Conservation (phyloP, 1,140 invertebrate species). For the Sweltsa coloradensis region DNA sequence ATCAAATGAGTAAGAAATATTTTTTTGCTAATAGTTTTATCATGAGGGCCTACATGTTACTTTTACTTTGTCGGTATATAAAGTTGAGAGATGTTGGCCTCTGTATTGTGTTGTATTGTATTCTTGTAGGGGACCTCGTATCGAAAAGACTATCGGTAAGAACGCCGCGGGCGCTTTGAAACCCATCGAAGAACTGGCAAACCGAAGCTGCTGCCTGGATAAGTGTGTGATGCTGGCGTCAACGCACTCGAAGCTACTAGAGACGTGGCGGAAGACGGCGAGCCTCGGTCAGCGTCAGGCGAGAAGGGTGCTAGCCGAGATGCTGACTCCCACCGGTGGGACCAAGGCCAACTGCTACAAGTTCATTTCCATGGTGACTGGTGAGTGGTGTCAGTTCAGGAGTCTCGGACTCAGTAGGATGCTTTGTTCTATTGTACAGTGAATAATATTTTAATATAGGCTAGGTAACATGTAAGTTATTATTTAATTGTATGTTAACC, state of each 20-base stretch:
- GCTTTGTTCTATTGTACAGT: too few relatives aligned
- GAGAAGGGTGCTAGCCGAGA: slow-evolving; percentile 14
- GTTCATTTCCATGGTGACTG: slow-evolving; percentile 15
- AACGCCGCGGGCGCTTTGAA: slow-evolving; percentile 3
- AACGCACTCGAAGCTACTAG: slow-evolving; percentile 9
- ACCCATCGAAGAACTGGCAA: slow-evolving; percentile 5
- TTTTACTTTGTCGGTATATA: not conserved
- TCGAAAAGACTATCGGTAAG: slow-evolving; percentile 5
- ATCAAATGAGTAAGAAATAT: slow-evolving; percentile 5
- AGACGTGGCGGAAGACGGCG: slow-evolving; percentile 8
- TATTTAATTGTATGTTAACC: too few relatives aligned
- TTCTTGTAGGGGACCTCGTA: not conserved
- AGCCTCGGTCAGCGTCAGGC: slow-evolving; percentile 10
- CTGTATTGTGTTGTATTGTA: not conserved
- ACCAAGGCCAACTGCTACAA: slow-evolving; percentile 15
- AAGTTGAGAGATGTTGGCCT: not conserved
- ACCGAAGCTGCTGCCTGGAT: slow-evolving; percentile 10
- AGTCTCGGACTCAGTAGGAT: too few relatives aligned
- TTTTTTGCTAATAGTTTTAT: not conserved
- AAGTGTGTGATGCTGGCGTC: slow-evolving; percentile 9
- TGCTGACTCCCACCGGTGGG: slow-evolving; percentile 13
- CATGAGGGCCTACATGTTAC: too few relatives aligned
- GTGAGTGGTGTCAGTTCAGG: too few relatives aligned
- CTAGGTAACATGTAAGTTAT: too few relatives aligned
- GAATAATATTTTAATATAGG: too few relatives aligned